Base-by-base conservation (phyloP, 2,113 vertebrate genomes). In the Mustela lutreola region DNA sequence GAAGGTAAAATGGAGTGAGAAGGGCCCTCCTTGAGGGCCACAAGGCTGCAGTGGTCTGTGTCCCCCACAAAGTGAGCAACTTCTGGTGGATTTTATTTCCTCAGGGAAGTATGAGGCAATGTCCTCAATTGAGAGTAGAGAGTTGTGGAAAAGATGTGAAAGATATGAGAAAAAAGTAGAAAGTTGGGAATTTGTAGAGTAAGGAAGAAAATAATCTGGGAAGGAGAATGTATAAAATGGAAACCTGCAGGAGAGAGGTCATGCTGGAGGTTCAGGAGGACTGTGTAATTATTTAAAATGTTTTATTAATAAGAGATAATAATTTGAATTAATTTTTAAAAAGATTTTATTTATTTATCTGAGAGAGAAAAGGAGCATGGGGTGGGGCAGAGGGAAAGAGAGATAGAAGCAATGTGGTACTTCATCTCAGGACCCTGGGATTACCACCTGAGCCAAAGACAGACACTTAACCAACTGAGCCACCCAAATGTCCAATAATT, bases 161-260 rank as follows among this genome's bases (percentile, higher is more conserved):
- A 78, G 28, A 3, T 82, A 3, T 58, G 26, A 93, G 53, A 15
- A 80, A 62, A 86, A 85, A 65, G n/a, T 71, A 94, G 53, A 79
- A 93, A 90, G 16, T 19, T 87, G 28, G 11, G 28, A 60, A 65
- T 93, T 86, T 87, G 39, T 91, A 94, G n/a, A 97, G 10, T 18
- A 87, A 93, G 31, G 36, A 79, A 11, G 70, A 79, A 97, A 83
- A 84, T 58, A 42, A 60, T 50, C 71, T 80, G 63, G 81, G 71
- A 36, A 86, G 76, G 24, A 81, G 48, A 75, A 21, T 60, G 7
- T 94, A 11, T 67, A 76, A 89, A 11, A 81, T 86, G 53, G 60
- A 8, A 79, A 78, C 14, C n/a, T 65, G 33, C 26, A 88, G 48
- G 31, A 89, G 26, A 95, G 50, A 53, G 8, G 16, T 50, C 36